phyloP scores from a whole-genome alignment of 2,888 invertebrate genomes.

The Diadegma fenestrale region DNA sequence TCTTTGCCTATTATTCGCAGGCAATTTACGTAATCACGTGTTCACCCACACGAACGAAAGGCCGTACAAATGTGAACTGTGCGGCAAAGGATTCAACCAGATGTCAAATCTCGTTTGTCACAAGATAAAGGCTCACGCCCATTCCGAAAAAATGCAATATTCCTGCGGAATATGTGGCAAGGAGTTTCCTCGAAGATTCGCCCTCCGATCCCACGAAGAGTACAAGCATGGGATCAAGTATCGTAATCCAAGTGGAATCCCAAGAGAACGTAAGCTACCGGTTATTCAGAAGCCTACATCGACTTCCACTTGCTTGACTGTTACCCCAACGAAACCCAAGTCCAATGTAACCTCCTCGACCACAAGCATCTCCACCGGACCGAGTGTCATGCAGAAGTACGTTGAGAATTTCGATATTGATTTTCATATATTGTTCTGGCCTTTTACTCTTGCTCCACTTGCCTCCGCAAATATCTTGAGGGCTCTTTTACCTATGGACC shows the following conservation, averaged over 20 bases:
- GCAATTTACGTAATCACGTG: constrained; percentile 91
- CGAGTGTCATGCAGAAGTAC: constrained; percentile 78
- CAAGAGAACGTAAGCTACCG: constrained; percentile 50
- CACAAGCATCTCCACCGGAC: constrained; percentile 66
- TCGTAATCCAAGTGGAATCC: constrained; percentile 74
- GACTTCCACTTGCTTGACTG: constrained; percentile 55
- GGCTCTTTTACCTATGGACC: constrained; percentile 28
- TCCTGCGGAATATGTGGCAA: constrained; percentile 86
- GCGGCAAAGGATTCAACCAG: constrained; percentile 92
- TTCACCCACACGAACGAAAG: constrained; percentile 92
- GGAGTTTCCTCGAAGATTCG: constrained; percentile 86
- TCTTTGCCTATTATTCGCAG: constrained; percentile 84
- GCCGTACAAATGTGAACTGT: constrained; percentile 91
- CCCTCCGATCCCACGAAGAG: constrained; percentile 87
- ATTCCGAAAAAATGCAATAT: constrained; percentile 86
- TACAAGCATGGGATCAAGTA: constrained; percentile 86
- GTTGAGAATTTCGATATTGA: constrained; percentile 67
- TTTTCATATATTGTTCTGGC: constrained; percentile 61
- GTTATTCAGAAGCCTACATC: constrained; percentile 56
- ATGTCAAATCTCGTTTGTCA: constrained; percentile 93
- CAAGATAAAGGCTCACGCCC: constrained; percentile 89
- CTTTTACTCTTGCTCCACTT: constrained; percentile 21
- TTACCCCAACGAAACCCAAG: constrained; percentile 42
- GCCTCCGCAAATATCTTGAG: constrained; percentile 46
- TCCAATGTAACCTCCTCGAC: constrained; percentile 59